These are phyloP conservation scores for Nymphalis urticae DNA, from an alignment of 2,888 invertebrate species.

Conservation along the genomic window DNA sequence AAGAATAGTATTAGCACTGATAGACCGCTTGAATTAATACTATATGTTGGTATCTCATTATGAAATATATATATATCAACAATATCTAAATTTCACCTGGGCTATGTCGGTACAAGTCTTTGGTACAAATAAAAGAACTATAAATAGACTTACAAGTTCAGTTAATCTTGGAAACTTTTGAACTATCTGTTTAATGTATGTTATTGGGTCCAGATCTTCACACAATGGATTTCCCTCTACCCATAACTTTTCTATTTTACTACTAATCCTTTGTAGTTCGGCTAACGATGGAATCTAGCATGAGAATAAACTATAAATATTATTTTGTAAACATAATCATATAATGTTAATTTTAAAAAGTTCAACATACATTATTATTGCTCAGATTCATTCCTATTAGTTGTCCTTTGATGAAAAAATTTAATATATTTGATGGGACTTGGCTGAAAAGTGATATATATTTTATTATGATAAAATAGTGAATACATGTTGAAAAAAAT, in stretches of 20 bases:
- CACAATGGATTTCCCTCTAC: slow-evolving; percentile 74
- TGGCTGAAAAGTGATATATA: slow-evolving; percentile 54
- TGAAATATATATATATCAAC: too few relatives aligned
- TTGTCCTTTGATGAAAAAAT: slow-evolving; percentile 72
- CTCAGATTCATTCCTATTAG: slow-evolving; percentile 66
- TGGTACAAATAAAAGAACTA: background rate
- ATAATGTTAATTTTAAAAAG: background rate
- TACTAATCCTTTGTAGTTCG: slow-evolving; percentile 63
- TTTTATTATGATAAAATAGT: background rate
- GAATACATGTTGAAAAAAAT: background rate
- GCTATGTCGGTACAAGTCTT: too few relatives aligned
- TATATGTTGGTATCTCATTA: too few relatives aligned
- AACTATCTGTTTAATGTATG: slow-evolving; percentile 61
- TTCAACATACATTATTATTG: slow-evolving; percentile 64
- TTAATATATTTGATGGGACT: slow-evolving; percentile 66
- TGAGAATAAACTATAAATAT: slow-evolving; percentile 18
- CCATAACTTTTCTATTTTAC: slow-evolving; percentile 72
- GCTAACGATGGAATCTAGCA: slow-evolving; percentile 60
- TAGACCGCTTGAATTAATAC: too few relatives aligned
- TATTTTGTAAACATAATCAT: background rate
- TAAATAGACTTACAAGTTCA: slow-evolving; percentile 56
- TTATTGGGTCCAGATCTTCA: slow-evolving; percentile 53
- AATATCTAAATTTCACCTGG: too few relatives aligned
- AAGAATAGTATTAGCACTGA: too few relatives aligned
- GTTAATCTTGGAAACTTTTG: slow-evolving; percentile 66